Evolutionary conservation across 2,888 invertebrate genomes (phyloP), one percentile per base, ranked within the genome.

Genomic region (Thymelicus lineola): DNA sequence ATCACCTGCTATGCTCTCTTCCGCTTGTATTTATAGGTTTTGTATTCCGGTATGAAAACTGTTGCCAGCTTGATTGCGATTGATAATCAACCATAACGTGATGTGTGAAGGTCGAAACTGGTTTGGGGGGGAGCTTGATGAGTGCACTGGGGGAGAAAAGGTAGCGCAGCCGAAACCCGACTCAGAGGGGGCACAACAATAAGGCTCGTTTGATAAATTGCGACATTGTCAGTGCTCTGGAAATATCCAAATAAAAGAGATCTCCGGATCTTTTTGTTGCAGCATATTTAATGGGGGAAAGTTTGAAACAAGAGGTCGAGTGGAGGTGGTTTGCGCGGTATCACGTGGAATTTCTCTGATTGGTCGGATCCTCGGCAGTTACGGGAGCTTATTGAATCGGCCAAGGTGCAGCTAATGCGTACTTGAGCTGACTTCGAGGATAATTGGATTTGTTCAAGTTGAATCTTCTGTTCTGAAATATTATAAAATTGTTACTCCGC

Each of bases 171-270:
- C 75, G 64, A 75, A 62, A 28, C 53, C 59, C 50, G 61, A 75
- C 75, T 77, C 77, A 75, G 81, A 78, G 80, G 83, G 86, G 89
- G 89, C 86, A 79, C 86, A 83, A 91, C 91, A 91, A 91, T 91
- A 89, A 85, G 85, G 85, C 87, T 91, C 91, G 88, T 91, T 91
- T 91, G 91, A 90, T 89, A 91, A 91, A 91, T 91, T 91, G 91
- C 89, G 86, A 88, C 90, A 91, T 91, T 91, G 91, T 91, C 87
- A 76, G 71, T 74, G 72, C 76, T 74, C 71, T 71, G 75, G 75
- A 77, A 75, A 74, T 75, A 75, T 66, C 80, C 78, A 79, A 75
- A 72, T 72, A 72, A 80, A 80, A 77, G 77, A 82, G 86, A 82
- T 83, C 86, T 81, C 79, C 81, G 80, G 81, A 83, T 81, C 81